Evolutionary conservation across 2,113 vertebrate species (phyloP), one percentile per base, ranked within the genome.

Genomic region (Tupaia chinensis): DNA sequence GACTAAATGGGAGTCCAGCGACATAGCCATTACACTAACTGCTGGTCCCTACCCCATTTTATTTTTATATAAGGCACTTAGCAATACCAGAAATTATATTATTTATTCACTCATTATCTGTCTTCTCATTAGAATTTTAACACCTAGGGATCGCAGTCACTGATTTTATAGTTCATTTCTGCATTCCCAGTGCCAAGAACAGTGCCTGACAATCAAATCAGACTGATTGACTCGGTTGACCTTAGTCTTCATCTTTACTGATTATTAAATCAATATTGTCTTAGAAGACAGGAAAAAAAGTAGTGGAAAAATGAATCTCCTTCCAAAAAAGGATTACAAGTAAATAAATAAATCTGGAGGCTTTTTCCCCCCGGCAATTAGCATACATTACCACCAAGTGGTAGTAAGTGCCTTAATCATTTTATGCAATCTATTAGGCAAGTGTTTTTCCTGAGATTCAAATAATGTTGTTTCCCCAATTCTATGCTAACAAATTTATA

Each of bases 351-450:
- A 74, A 44, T 7, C 81, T 81, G 20, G 25, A 63, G 19, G 13
- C 14, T 78, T 32, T 97, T 95, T 93, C 54, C 74, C 92, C 93
- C 60, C 74, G 93, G 74, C 34, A 94, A 91, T 94, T 94, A 82
- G 69, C 20, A 70, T 44, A 20, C 16, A 65, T 56, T 23, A 27
- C 20, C 69, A 89, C 22, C 65, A 80, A 74, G 69, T n/a, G 69
- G 78, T 72, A 95, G 32, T 56, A 29, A 61, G 25, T 32, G 56
- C 44, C 34, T 81, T 77, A 54, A 53, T 95, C 15, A 61, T 72
- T 61, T 85, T 66, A 76, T 60, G 19, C 58, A 69, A 73, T 69
- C 34, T 72, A n/a, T 29, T 61, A 61, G 61, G 60, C 23, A 16
- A 95, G 3, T 19, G 3, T 20, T 61, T 93, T 76, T 53, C 44